A percentile compares a stretch with the other conserved stretches of the same genome.
Evolutionary conservation across 2,888 invertebrate species (phyloP).

Genomic region (Xestobium rufovillosum): DNA sequence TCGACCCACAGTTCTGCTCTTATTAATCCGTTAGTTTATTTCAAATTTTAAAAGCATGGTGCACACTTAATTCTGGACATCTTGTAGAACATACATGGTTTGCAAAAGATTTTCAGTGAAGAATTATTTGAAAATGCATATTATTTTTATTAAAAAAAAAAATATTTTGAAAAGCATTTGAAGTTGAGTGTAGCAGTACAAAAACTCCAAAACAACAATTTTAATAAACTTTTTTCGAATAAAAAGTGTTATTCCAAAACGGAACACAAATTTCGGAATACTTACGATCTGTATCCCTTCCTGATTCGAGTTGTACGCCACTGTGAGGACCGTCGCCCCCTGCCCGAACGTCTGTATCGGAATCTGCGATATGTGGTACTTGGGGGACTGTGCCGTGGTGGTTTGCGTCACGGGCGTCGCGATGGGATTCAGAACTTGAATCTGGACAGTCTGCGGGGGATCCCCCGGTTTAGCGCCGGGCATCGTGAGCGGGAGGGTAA

Average conservation of each 20-base stretch:
- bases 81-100: too few species aligned
- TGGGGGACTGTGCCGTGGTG: constrained; percentile 52
- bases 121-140: too few species aligned
- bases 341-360: constrained; percentile 70
- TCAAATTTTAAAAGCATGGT: too few species aligned
- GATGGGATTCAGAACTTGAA: constrained; percentile 52
- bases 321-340: constrained; percentile 63
- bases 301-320: constrained; percentile 60
- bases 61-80: too few species aligned
- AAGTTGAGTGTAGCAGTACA: too few species aligned
- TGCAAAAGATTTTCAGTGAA: too few species aligned
- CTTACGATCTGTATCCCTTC: constrained; percentile 54
- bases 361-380: constrained; percentile 67
- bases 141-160: too few species aligned
- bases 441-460: constrained; percentile 71
- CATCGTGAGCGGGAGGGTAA: constrained; percentile 71
- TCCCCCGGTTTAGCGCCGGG: constrained; percentile 69
- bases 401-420: constrained; percentile 34
- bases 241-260: neutral
- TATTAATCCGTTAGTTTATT: too few species aligned
- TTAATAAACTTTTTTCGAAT: neutral
- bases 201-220: too few species aligned
- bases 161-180: too few species aligned
- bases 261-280: too few species aligned
- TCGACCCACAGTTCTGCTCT: too few species aligned